Evolutionary conservation across 2,113 vertebrate species (phyloP), one percentile per base, ranked within the genome.

Genomic region (Orthonyx spaldingii): DNA sequence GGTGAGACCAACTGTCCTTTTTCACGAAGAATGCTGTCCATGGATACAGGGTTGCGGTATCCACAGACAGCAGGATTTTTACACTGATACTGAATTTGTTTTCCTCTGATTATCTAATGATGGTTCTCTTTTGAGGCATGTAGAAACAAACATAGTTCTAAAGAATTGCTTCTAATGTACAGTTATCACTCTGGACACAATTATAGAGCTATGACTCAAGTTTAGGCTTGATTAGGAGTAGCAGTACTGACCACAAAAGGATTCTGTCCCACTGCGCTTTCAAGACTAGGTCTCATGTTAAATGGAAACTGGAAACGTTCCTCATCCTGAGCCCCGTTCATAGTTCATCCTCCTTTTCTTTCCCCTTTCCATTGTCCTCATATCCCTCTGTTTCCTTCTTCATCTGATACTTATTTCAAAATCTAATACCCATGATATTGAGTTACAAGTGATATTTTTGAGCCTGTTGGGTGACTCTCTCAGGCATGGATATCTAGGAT

Each of bases 61-160:
- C 56, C 83, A 90, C 84, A 96, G 49, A 96, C 93, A 88, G 56
- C 35, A 86, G 84, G 56, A 53, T 82, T 89, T 93, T 88, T 96
- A 74, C 78, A 76, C 21, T 90, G 83, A 96, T 44, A 57, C 9
- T 46, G 24, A 47, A n/a, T 59, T 68, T 65, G 8, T 37, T 85
- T 81, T 21, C 52, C 50, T 63, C 65, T 77, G 59, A 53, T 68
- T 93, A 35, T 49, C 46, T 79, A 80, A 91, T n/a, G 56, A 32
- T 49, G 65, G 33, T 80, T 86, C 85, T 81, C 24, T 60, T 90
- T 75, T 65, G 47, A 41, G 23, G 32, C 35, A 32, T 11, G 37
- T 22, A 87, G 70, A 88, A 91, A 88, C 53, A 86, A 90, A 84
- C 16, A 20, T 7, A 35, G 32, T 65, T 39, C 27, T 75, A 55